These are phyloP conservation scores for Lasiommata megera DNA, from an alignment of 2,888 invertebrate genomes.

Conservation along the genomic window DNA sequence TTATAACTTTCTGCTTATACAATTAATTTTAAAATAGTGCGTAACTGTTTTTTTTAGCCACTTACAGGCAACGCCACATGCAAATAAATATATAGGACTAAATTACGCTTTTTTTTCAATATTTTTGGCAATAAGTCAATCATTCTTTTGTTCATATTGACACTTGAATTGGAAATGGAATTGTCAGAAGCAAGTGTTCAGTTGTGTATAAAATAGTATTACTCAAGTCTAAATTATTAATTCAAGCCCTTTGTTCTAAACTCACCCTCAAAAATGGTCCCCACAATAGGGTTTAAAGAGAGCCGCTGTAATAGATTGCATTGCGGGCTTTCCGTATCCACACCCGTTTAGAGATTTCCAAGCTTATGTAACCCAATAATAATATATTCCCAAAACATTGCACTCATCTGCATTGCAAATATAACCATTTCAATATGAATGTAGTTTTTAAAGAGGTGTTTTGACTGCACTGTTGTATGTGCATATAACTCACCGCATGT, in stretches of 20 bases:
- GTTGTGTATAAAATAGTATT: too few species aligned
- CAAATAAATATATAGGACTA: too few species aligned
- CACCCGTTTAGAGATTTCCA: constrained; percentile 13
- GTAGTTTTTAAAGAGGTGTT: background rate
- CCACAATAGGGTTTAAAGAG: background rate
- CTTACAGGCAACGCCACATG: too few species aligned
- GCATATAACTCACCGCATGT: background rate
- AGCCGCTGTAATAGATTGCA: constrained; percentile 3
- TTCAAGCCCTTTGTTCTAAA: background rate
- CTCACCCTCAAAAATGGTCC: background rate
- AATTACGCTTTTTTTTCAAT: too few species aligned
- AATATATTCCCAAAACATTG: constrained; percentile 19
- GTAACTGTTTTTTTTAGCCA: too few species aligned
- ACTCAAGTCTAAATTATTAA: background rate
- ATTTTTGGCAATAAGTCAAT: too few species aligned
- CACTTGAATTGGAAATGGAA: too few species aligned
- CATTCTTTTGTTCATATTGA: too few species aligned
- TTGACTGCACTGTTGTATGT: background rate
- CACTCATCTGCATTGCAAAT: constrained; percentile 14
- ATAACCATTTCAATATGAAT: constrained; percentile 5
- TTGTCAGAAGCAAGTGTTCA: background rate
- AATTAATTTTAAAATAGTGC: too few species aligned
- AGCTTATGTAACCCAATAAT: constrained; percentile 12
- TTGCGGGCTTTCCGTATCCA: background rate
- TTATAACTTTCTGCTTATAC: too few species aligned